Conservation (phyloP, 2,888 invertebrate species). For the Xestoiulus laeticollis region DNA sequence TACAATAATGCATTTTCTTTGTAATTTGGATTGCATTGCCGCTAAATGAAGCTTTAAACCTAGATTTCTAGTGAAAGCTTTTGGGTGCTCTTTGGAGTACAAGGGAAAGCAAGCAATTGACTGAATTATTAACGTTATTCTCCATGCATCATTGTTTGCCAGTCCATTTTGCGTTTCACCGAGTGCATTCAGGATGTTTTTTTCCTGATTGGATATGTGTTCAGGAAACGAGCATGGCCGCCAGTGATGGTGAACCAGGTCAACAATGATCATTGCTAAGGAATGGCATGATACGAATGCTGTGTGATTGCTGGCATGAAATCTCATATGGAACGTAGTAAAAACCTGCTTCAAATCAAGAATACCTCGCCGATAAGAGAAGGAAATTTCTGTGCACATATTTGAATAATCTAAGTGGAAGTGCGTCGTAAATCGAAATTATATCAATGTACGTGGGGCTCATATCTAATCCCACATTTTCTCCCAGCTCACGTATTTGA, state of each 20-base stretch:
- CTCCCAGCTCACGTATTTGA: conserved; percentile 41
- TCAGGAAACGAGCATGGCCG: not conserved
- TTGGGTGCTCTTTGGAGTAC: not conserved
- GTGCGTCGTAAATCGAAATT: conserved; percentile 43
- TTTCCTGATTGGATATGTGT: conserved; percentile 19
- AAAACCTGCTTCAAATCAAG: conserved; percentile 25
- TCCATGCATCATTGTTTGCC: not conserved
- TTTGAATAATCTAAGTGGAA: conserved; percentile 43
- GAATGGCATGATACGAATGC: conserved; percentile 38
- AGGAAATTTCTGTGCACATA: conserved; percentile 40
- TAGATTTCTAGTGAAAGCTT: too few species aligned
- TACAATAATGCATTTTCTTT: too few species aligned
- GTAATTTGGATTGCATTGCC: too few species aligned
- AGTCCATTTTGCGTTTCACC: not conserved
- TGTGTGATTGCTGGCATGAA: conserved; percentile 21
- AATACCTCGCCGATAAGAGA: conserved; percentile 40
- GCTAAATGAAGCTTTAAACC: too few species aligned
- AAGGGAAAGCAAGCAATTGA: not conserved
- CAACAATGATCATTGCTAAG: not conserved
- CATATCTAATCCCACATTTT: conserved; percentile 41
- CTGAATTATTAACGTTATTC: not conserved
- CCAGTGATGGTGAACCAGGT: not conserved
- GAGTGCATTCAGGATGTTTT: not conserved
- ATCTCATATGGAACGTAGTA: conserved; percentile 21
- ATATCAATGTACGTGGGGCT: conserved; percentile 43